Conservation (phyloP, 2,888 invertebrate genomes). For the Melangyna quadrimaculata region DNA sequence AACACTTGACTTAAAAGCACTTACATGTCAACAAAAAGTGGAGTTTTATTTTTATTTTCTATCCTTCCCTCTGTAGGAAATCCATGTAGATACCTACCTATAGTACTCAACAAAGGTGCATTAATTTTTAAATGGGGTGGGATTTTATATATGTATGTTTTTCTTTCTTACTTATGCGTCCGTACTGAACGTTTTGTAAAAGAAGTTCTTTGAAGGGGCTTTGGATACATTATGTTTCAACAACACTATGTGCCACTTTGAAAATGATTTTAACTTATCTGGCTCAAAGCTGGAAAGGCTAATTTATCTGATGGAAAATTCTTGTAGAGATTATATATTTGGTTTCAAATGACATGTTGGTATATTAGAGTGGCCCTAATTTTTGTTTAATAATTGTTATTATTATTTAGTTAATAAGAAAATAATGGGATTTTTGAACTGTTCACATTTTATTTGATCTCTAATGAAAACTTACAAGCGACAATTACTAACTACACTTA, state of each 20-base stretch:
- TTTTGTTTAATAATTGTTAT: no score
- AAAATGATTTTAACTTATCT: neutral
- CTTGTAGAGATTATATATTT: neutral
- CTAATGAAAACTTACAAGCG: no score
- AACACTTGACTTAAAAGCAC: constrained; percentile 57
- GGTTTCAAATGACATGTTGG: no score
- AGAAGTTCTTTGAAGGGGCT: neutral
- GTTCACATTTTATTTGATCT: no score
- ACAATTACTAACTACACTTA: no score
- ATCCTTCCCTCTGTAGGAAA: neutral
- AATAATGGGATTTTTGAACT: no score
- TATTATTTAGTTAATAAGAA: no score
- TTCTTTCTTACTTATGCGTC: neutral
- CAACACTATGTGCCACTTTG: neutral
- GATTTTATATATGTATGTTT: neutral
- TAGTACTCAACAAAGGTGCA: neutral
- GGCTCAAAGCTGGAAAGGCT: neutral
- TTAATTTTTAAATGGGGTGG: neutral
- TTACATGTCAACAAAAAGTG: constrained; percentile 48
- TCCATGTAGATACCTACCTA: neutral
- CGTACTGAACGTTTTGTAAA: neutral
- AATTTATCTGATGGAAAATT: neutral
- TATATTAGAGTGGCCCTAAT: no score
- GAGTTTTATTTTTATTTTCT: neutral
- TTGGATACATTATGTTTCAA: neutral